These are phyloP conservation scores for Heliopora coerulea DNA, from an alignment of 92 coral and sea anemone species.

Conservation along the genomic window DNA sequence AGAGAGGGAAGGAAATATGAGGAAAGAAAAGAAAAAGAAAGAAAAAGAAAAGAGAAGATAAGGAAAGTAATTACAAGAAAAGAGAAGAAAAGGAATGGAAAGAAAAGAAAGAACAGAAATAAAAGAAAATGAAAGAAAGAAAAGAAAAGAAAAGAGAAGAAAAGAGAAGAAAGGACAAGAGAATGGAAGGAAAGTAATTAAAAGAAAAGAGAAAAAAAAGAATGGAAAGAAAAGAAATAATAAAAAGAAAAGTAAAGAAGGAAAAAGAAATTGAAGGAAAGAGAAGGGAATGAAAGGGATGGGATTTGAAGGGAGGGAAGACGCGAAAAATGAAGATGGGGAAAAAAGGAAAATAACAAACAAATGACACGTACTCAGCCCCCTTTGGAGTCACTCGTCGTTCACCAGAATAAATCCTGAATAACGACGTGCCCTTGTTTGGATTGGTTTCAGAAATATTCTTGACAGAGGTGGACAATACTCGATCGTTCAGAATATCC, in stretches of 20 bases:
- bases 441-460: constrained; percentile 58
- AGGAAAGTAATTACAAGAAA: not conserved
- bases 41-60: not conserved
- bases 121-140: not conserved
- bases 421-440: constrained; percentile 62
- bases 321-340: not conserved
- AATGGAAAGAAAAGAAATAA: not conserved
- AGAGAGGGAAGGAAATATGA: not conserved
- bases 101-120: not conserved
- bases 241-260: not conserved
- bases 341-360: not conserved
- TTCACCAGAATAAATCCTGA: constrained; percentile 67
- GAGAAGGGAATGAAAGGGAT: not conserved
- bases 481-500: constrained; percentile 70
- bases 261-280: not conserved
- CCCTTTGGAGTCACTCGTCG: constrained; percentile 93
- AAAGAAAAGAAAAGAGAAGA: not conserved
- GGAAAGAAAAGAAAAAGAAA: not conserved
- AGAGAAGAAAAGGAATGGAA: not conserved
- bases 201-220: not conserved
- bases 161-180: not conserved
- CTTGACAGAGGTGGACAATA: constrained; percentile 70
- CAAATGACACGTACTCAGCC: constrained; percentile 63
- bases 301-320: not conserved
- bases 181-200: not conserved